Base-by-base conservation (phyloP, 2,797 vertebrate genomes). In the Toxotes lorentzi region DNA sequence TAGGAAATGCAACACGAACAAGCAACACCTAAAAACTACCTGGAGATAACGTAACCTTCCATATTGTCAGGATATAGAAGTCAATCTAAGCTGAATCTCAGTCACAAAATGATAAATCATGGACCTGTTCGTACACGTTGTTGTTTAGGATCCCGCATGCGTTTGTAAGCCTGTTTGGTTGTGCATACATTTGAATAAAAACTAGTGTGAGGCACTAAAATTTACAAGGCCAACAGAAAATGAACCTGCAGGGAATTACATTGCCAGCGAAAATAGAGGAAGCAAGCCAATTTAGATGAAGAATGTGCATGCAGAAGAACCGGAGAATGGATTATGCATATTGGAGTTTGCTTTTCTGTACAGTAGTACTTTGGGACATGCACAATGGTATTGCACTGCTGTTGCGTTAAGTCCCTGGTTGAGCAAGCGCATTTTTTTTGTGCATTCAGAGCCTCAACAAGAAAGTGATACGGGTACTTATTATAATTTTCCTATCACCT, bases 181-280 rank as follows among this genome's bases (percentile, higher is more conserved):
- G 38, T 78, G 73, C 68, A 78, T 81, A 27, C 19, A 86, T 85
- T 89, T 83, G 70, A 85, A 83, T 90, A 74, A 82, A 79, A 88
- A 68, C 45, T 70, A 82, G 74, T 40, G 0, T 51, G 54, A 76
- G 35, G 21, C 35, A 17, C 51, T 73, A 59, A 63, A 30, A 88
- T 87, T 74, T 72, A 57, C 66, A 61, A 83, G 38, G 68, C n/a
- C 53, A 75, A 50, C 65, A 73, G 41, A 85, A 88, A 83, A 41
- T 24, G 24, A 79, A 78, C 74, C 78, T 66, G 54, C 27, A 21
- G 79, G 85, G 82, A 87, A 70, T 89, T 72, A 12, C 14, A 10
- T 59, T 63, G 69, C 50, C 30, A 56, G 54, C 72, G 30, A 83
- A 88, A 88, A 70, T 81, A 34, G 82, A 90, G 50, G 78, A 71